phyloP scores from a whole-genome alignment of 2,113 vertebrate genomes.

The Sander lucioperca region DNA sequence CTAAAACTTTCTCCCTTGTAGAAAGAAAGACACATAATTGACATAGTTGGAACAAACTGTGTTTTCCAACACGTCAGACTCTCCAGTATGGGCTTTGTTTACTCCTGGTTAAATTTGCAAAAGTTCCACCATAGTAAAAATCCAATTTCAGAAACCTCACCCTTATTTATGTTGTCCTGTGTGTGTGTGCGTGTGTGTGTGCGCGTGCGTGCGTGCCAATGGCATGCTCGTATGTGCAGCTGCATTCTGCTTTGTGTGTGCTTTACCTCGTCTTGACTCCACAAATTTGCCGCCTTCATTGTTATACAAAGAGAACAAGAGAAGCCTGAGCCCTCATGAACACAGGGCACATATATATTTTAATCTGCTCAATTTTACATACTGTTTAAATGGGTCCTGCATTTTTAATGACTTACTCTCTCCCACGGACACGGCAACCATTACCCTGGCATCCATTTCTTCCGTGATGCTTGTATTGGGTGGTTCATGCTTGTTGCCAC shows the following conservation, averaged over 20 bases:
- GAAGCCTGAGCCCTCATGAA: slow-evolving; percentile 29
- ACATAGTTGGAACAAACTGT: background rate
- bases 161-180: too few species aligned
- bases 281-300: slow-evolving; percentile 37
- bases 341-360: slow-evolving; percentile 73
- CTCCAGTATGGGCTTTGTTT: slow-evolving; percentile 18
- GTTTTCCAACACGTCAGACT: background rate
- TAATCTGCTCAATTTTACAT: slow-evolving; percentile 81
- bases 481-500: slow-evolving; percentile 32
- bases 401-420: slow-evolving; percentile 76
- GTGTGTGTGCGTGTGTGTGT: background rate
- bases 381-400: slow-evolving; percentile 76
- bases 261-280: background rate
- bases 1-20: background rate
- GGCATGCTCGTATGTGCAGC: background rate
- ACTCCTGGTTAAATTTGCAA: slow-evolving; percentile 21
- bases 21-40: background rate
- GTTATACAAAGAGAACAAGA: slow-evolving; percentile 48
- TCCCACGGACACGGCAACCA: slow-evolving; percentile 59
- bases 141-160: slow-evolving; percentile 28
- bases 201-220: background rate
- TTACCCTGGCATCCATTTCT: slow-evolving; percentile 29
- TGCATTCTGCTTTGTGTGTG: slow-evolving; percentile 7
- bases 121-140: slow-evolving; percentile 18
- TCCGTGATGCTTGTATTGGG: slow-evolving; percentile 27